Percentiles rank a stretch among this genome's conserved stretches.
These are phyloP conservation scores for Gymnoscelis rufifasciata DNA, from an alignment of 2,888 invertebrate species.

Conservation along the genomic window DNA sequence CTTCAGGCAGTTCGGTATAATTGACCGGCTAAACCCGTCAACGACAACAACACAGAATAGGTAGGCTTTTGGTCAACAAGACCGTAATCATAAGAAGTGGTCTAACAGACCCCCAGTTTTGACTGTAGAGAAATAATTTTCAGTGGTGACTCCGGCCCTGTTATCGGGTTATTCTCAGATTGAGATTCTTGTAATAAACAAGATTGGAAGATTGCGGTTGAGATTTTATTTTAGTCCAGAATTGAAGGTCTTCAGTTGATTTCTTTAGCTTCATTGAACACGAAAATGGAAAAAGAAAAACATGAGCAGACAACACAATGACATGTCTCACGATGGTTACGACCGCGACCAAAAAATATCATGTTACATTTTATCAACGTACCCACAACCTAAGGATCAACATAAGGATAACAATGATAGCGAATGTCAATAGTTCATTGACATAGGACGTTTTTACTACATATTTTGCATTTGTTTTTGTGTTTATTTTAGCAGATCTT, in stretches of 20 bases:
- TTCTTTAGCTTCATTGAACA: slow-evolving; percentile 1
- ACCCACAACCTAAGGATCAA: too few relatives aligned
- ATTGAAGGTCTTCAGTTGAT: slow-evolving; percentile 1
- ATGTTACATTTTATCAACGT: too few relatives aligned
- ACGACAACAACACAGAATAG: slow-evolving; percentile 31
- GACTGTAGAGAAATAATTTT: slow-evolving; percentile 11
- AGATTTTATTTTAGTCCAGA: slow-evolving; percentile 1
- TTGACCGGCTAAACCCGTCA: slow-evolving; percentile 40
- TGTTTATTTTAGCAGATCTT: too few relatives aligned
- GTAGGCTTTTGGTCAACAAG: too few relatives aligned
- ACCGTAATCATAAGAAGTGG: slow-evolving; percentile 35
- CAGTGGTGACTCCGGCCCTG: slow-evolving; percentile 8
- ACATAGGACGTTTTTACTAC: too few relatives aligned
- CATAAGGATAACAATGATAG: too few relatives aligned
- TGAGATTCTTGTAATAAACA: neutral
- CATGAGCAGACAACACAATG: neutral
- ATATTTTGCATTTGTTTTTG: too few relatives aligned
- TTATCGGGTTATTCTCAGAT: neutral
- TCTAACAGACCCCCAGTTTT: slow-evolving; percentile 26
- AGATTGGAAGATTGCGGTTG: slow-evolving; percentile 5
- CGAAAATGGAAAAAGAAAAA: slow-evolving; percentile 1
- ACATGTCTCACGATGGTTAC: neutral
- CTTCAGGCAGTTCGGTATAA: slow-evolving; percentile 40
- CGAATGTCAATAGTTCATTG: too few relatives aligned
- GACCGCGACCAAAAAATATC: neutral